Conservation (phyloP, 2,888 invertebrate genomes). For the Steinernema carpocapsae region DNA sequence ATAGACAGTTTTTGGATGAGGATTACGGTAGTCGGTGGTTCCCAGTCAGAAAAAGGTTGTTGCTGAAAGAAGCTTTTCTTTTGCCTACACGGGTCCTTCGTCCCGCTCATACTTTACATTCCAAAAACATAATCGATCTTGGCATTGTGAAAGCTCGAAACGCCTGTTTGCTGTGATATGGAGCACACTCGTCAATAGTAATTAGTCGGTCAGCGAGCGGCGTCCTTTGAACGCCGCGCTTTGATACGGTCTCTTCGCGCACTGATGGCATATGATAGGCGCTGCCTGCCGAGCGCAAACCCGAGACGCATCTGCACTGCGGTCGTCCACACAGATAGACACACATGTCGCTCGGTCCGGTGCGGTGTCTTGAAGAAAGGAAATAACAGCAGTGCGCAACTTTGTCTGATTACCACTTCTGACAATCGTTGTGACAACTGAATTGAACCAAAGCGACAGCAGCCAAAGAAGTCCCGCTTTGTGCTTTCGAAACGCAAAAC, state of each 20-base stretch:
- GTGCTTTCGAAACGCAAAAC: no score
- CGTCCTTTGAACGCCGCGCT: conserved; percentile 15
- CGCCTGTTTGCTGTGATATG: conserved; percentile 34
- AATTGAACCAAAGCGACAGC: neutral
- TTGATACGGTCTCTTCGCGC: conserved; percentile 28
- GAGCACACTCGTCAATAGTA: conserved; percentile 29
- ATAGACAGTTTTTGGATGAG: neutral
- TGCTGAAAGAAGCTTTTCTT: neutral
- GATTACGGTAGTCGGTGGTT: neutral
- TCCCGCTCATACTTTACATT: neutral
- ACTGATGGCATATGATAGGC: conserved; percentile 8
- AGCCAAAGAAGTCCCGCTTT: neutral
- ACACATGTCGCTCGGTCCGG: no score
- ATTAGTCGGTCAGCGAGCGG: conserved; percentile 25
- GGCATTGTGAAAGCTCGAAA: conserved; percentile 29
- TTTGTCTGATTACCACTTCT: conserved; percentile 17
- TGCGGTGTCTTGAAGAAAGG: neutral
- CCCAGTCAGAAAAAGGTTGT: neutral
- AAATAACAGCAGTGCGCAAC: neutral
- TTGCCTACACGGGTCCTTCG: no score
- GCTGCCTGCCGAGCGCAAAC: neutral
- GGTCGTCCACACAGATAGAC: no score
- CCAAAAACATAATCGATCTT: conserved; percentile 33
- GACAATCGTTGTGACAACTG: conserved; percentile 20
- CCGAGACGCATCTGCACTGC: neutral